Evolutionary conservation across 2,113 vertebrate species (phyloP).

Genomic region (Podilymbus podiceps): DNA sequence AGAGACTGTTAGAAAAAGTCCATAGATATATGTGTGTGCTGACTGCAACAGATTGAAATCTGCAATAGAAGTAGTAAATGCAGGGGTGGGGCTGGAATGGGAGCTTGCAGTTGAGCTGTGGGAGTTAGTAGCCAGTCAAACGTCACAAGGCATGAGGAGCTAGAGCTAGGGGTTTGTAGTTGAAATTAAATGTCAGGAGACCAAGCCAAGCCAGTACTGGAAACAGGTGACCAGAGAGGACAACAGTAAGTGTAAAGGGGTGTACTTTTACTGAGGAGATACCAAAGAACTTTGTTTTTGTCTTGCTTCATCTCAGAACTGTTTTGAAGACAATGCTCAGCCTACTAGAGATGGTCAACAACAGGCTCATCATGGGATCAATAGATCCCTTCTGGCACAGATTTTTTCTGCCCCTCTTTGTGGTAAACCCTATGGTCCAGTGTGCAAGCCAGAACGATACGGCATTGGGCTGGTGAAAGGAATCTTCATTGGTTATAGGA

Average conservation of each 20-base stretch:
- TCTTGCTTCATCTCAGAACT: neutral
- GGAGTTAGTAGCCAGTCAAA: neutral
- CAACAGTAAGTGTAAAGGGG: neutral
- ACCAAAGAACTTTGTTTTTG: neutral
- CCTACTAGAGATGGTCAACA: neutral
- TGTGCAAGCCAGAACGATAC: fast-evolving
- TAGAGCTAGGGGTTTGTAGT: neutral
- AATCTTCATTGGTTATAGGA: neutral
- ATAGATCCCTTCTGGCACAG: neutral
- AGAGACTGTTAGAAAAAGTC: neutral
- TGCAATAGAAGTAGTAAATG: neutral
- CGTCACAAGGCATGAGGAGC: neutral
- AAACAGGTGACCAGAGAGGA: neutral
- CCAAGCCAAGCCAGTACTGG: neutral
- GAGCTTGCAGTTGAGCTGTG: neutral
- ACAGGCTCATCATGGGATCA: neutral
- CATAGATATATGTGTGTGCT: neutral
- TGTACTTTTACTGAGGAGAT: neutral
- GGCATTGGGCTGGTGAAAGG: neutral
- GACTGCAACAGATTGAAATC: neutral
- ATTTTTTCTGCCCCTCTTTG: neutral
- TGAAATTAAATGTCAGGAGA: neutral
- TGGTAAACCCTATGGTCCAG: neutral
- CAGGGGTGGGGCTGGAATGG: neutral
- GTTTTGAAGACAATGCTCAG: neutral